Evolutionary conservation across 2,888 invertebrate genomes (phyloP), one percentile per base, ranked within the genome.

Genomic region (Chydorus sphaericus): DNA sequence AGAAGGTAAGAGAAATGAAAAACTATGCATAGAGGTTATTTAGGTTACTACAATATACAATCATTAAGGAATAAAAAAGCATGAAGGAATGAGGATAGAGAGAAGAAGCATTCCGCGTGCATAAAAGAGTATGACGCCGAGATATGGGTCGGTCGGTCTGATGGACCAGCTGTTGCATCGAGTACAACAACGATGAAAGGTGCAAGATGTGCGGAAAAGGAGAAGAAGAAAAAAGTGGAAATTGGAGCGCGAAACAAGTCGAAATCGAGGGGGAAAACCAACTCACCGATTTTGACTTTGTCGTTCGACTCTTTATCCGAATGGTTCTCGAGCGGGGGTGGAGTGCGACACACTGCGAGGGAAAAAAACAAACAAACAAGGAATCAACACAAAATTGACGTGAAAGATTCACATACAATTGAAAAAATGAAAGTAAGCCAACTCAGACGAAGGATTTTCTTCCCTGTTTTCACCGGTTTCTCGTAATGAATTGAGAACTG

Each of bases 321-420:
- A 53, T 30, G 56, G 66, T 75, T 68, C 23, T 55, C 54, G 60
- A 73, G 71, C 49, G 74, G 77, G 62, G 66, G 67, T 55, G 80
- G 79, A 60, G 81, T 80, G 64, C 80, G 74, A 66, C 71, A 71
- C 66, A 81, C 80, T 81, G 73, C 64, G 77, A 77, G 69, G 63
- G 62, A 67, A 67, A 60, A 55, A 60, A 56, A 26, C 61, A 58
- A 48, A 39, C 59, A 28, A 48, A 39, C 55, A 39, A 56, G 49
- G 26, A 28, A 36, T 37, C 57, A 53, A 59, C n/a, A 48, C 33
- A 44, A 26, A 50, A 31, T 39, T 23, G 18, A 58, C 30, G 50
- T 44, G 28, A 23, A 60, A 49, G 54, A 39, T 33, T 31, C 38
- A 38, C n/a, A 59, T 29, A 26, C 18, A 14, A 37, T 14, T 23